Percentiles rank a stretch among this genome's conserved stretches.
Conservation (phyloP, 2,888 invertebrate species). For the Tuberolachnus salignus region DNA sequence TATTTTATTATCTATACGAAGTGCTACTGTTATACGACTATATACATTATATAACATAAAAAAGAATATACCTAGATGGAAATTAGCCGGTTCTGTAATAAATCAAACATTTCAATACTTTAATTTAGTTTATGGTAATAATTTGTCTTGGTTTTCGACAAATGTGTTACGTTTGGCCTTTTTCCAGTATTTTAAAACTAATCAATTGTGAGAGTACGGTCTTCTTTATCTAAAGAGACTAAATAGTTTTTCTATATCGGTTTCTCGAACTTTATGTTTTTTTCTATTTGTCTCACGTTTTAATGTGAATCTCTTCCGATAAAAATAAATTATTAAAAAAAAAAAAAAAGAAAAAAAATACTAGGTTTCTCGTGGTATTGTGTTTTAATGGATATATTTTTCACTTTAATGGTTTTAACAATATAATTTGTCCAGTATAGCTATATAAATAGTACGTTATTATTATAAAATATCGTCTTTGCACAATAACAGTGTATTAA, state of each 20-base stretch:
- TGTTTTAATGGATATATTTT: neutral
- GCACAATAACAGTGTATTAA: too few relatives aligned
- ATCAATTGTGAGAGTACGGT: neutral
- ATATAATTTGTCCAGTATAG: slow-evolving; percentile 9
- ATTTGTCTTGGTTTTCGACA: neutral
- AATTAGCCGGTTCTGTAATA: too few relatives aligned
- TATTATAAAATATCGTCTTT: neutral
- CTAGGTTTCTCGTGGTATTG: neutral
- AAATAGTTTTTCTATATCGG: neutral
- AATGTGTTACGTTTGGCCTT: neutral
- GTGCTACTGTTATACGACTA: too few relatives aligned
- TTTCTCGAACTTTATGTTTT: neutral
- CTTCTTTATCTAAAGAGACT: neutral
- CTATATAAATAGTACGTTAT: slow-evolving; percentile 2
- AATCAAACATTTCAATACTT: neutral
- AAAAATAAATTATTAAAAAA: too few relatives aligned
- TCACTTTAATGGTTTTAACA: neutral
- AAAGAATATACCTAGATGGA: too few relatives aligned
- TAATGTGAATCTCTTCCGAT: too few relatives aligned
- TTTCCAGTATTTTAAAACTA: neutral
- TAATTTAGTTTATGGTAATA: slow-evolving; percentile 21
- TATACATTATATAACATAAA: too few relatives aligned
- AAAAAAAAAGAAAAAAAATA: too few relatives aligned
- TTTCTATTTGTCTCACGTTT: too few relatives aligned
- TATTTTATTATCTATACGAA: too few relatives aligned